These are phyloP conservation scores for Cecidostiba fungosa DNA, from an alignment of 2,888 invertebrate genomes.

Conservation along the genomic window DNA sequence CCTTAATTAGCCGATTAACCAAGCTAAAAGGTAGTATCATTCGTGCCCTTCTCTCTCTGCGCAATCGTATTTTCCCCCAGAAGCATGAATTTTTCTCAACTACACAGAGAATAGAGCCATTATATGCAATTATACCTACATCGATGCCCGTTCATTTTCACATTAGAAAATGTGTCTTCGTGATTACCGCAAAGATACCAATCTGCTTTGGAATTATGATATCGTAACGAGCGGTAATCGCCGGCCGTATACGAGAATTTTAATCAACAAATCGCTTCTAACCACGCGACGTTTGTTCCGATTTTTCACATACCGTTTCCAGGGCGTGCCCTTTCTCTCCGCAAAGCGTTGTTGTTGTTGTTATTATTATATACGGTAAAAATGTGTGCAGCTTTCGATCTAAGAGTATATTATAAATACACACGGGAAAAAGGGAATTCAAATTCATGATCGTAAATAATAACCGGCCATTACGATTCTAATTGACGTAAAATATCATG, in stretches of 20 bases:
- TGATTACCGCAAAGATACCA: not conserved
- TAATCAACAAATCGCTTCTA: constrained; percentile 18
- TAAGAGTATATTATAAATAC: not conserved
- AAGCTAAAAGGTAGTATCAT: not conserved
- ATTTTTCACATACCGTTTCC: not conserved
- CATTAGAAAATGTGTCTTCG: constrained; percentile 29
- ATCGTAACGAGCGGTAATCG: constrained; percentile 20
- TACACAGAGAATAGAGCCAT: not conserved
- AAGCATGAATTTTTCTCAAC: not conserved
- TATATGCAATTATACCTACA: constrained; percentile 6
- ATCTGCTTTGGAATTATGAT: constrained; percentile 1
- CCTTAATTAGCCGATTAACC: not conserved
- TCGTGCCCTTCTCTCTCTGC: not conserved
- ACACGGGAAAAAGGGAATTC: not conserved
- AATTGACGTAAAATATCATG: constrained; percentile 16
- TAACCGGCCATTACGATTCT: not conserved
- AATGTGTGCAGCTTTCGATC: not conserved
- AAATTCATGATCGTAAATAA: constrained; percentile 9
- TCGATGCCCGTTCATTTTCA: not conserved
- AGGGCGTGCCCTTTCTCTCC: not conserved
- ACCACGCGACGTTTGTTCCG: constrained; percentile 28
- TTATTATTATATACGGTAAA: not conserved
- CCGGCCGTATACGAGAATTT: not conserved
- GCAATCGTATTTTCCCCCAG: not conserved
- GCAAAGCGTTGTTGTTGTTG: not conserved